Evolutionary conservation across 2,888 invertebrate species (phyloP).

Genomic region (Malthinus seriepunctatus): DNA sequence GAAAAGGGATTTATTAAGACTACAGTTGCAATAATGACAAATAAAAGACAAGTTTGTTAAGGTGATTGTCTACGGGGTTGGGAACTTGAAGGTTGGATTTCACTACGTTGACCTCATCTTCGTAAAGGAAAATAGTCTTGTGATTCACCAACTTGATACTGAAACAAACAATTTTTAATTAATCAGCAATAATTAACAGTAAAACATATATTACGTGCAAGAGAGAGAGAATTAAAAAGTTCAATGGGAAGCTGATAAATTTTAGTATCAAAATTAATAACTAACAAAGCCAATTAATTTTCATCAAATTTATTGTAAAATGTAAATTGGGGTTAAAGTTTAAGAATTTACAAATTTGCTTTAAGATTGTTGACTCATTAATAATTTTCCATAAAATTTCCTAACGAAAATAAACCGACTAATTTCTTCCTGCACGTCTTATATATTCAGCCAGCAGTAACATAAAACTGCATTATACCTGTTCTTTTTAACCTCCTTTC

Average conservation of each 20-base stretch:
- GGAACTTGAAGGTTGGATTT: slow-evolving; percentile 37
- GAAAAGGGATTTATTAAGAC: slow-evolving; percentile 45
- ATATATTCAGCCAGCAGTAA: no score
- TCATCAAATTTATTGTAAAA: neutral
- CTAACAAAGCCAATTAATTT: neutral
- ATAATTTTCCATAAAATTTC: no score
- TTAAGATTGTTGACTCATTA: no score
- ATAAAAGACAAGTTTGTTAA: slow-evolving; percentile 7
- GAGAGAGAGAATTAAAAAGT: no score
- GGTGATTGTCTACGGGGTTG: slow-evolving; percentile 50
- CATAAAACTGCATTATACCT: no score
- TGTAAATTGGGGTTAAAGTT: no score
- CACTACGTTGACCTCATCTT: slow-evolving; percentile 45
- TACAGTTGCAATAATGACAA: slow-evolving; percentile 40
- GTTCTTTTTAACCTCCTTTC: no score
- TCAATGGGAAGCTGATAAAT: no score
- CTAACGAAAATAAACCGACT: no score
- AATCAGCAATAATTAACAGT: neutral
- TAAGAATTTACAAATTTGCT: no score
- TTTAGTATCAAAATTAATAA: neutral
- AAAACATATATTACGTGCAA: no score
- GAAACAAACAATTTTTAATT: slow-evolving; percentile 36
- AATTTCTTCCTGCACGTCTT: no score
- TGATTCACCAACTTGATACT: slow-evolving; percentile 46
- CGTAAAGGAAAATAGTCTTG: slow-evolving; percentile 46